These are phyloP conservation scores for Mastacembelus armatus DNA, from an alignment of 2,797 vertebrate genomes.

Conservation along the genomic window DNA sequence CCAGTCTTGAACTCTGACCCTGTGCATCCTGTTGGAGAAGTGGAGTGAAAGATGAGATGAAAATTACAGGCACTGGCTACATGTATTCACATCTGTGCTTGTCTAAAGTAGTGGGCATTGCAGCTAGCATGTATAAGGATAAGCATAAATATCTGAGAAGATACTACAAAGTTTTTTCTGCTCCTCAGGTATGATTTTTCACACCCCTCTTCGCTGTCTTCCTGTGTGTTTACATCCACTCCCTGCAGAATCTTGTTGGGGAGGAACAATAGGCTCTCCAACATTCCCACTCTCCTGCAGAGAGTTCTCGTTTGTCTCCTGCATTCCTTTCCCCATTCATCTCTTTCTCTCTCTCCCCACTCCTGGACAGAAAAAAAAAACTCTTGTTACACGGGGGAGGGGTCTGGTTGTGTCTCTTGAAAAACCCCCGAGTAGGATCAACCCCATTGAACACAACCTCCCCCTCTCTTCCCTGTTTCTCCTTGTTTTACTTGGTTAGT, in stretches of 20 bases:
- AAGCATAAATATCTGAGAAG: constrained; percentile 33
- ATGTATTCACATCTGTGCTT: constrained; percentile 13
- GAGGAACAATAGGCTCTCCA: constrained; percentile 71
- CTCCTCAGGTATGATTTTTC: constrained; percentile 75
- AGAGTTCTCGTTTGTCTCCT: constrained; percentile 81
- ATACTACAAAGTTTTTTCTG: constrained; percentile 20
- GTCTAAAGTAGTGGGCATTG: neutral
- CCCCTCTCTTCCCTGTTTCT: constrained; percentile 33
- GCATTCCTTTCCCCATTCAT: constrained; percentile 85
- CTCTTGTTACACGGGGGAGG: constrained; percentile 61
- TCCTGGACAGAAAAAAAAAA: constrained; percentile 63
- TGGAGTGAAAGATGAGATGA: constrained; percentile 67
- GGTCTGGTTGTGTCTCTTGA: constrained; percentile 58
- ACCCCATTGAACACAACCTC: constrained; percentile 55
- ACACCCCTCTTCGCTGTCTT: constrained; percentile 57
- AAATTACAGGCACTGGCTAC: constrained; percentile 59
- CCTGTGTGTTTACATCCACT: constrained; percentile 73
- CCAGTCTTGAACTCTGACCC: constrained; percentile 75
- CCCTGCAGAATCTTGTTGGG: constrained; percentile 62
- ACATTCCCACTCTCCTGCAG: constrained; percentile 85
- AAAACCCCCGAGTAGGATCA: constrained; percentile 67
- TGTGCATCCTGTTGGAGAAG: constrained; percentile 76
- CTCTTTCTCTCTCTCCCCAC: constrained; percentile 72
- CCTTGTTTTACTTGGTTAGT: constrained; percentile 80
- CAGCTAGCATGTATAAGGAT: neutral